Evolutionary conservation across 2,113 vertebrate species (phyloP), one percentile per base, ranked within the genome.

Genomic region (Upupa epops): DNA sequence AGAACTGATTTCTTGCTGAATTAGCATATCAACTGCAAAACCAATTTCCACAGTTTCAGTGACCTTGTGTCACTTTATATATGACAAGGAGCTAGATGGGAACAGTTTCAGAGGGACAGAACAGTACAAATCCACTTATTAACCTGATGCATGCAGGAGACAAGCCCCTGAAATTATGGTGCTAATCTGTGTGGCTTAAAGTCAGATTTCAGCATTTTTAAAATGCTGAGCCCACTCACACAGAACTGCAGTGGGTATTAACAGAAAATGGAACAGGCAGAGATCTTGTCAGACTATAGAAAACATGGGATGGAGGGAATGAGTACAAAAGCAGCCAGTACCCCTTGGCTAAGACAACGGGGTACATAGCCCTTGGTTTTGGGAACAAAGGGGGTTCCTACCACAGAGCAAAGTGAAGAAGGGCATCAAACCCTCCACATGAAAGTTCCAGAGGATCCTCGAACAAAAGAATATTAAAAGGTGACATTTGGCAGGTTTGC

Each of bases 1-100:
- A 75, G 49, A 89, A 61, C 31, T 32, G 84, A 85, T 94, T 92
- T 91, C 87, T 70, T 72, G 28, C 65, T 82, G 46, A 84, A 93
- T 89, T 90, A 92, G 51, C 58, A 31, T 42, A 81, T 58, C 46
- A 82, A 20, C 45, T 42, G 36, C 74, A 83, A 95, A 92, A 68
- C 28, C 54, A 69, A 84, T 76, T 93, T 89, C 71, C 66, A 65
- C 66, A 96, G 74, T 86, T 79, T 20, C 4, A 2, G 48, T 60
- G 69, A 90, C 76, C 65, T 91, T 83, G 15, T 60, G 52, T 17
- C 73, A 66, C 29, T 81, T 61, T 11, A 42, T 6, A 0, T 56
- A 59, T 83, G 58, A 71, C 45, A 92, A n/a, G 65, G 65, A 75
- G 48, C 4, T 8, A 68, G 65, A 72, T 8, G 81, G 66, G 89